Percentiles rank a stretch among this genome's conserved stretches.
Conservation (phyloP, 2,888 invertebrate genomes). For the Limnephilus rhombicus region DNA sequence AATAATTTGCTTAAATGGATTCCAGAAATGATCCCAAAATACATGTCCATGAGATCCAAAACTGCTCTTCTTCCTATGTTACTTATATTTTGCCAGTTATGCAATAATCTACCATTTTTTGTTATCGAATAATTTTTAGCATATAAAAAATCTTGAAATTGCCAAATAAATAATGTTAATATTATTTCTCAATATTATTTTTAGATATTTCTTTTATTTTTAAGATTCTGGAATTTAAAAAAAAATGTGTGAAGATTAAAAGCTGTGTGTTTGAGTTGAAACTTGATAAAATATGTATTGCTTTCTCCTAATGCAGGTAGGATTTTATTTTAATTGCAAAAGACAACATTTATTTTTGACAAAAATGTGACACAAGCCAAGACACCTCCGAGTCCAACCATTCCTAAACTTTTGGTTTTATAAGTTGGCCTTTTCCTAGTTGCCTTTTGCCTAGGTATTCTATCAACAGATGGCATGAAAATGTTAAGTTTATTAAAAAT, state of each 20-base stretch:
- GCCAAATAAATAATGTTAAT: neutral
- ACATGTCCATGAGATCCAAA: neutral
- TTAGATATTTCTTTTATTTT: neutral
- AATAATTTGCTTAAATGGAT: neutral
- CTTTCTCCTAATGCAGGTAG: neutral
- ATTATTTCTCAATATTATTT: neutral
- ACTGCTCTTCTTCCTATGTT: neutral
- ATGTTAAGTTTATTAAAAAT: too few species aligned
- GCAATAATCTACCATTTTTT: neutral
- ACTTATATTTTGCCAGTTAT: neutral
- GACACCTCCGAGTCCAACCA: too few species aligned
- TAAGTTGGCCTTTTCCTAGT: neutral
- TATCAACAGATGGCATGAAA: too few species aligned
- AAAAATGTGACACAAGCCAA: neutral
- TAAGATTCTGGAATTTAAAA: neutral
- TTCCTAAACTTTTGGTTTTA: neutral
- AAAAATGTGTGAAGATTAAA: too few species aligned
- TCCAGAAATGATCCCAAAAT: neutral
- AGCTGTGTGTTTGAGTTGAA: too few species aligned
- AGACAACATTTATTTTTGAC: neutral
- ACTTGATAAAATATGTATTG: too few species aligned
- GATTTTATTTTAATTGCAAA: neutral
- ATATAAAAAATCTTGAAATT: neutral
- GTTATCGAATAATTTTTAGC: neutral
- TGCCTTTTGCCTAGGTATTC: too few species aligned